Base-by-base conservation (phyloP, 2,888 invertebrate genomes). In the Mycalesis mineus region DNA sequence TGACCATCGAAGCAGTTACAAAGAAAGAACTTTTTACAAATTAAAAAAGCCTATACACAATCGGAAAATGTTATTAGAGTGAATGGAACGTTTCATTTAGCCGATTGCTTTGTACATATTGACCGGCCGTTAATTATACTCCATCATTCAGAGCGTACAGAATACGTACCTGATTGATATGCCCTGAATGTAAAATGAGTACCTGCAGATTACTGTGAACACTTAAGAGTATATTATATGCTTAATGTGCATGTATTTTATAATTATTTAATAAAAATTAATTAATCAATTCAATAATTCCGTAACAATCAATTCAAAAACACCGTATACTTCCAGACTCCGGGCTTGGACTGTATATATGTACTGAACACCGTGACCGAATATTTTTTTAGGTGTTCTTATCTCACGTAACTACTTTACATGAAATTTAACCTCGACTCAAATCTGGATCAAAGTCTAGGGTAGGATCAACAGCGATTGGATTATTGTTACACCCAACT, bases 31-130 rank as follows among this genome's bases (percentile, higher is more conserved):
- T 5, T 2, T 22, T 22, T 33, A 33, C 29, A 7, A 33, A 33
- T 33, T 9, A 41, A 14, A 17, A 41, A 41, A 17, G 17, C 17
- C 7, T 15, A 17, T 17, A 9, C 17, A 14, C 17, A 8, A 41
- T 15, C 17, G 17, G 41, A 39, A 39, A 37, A 39, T 9, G 22
- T 28, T 39, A 39, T 39, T 39, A 49, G 33, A 37, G 36, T 22
- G 37, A 39, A 39, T 9, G 13, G 8, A 49, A 6, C 39, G 15
- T 39, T 49, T 49, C 28, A 49, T 49, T 49, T 41, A 55, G 48
- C 22, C 55, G 48, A 55, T 39, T 14, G 49, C 55, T 55, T 42
- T 29, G 55, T 55, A 55, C 55, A 55, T 55, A 55, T 55, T 55
- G 55, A 55, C 48, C 55, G 14, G 49, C 42, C 42, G 55, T 55